A percentile compares a stretch with the other conserved stretches of the same genome.
These are phyloP conservation scores for Himalopsyche anomala DNA, from an alignment of 2,888 invertebrate species.

Conservation along the genomic window DNA sequence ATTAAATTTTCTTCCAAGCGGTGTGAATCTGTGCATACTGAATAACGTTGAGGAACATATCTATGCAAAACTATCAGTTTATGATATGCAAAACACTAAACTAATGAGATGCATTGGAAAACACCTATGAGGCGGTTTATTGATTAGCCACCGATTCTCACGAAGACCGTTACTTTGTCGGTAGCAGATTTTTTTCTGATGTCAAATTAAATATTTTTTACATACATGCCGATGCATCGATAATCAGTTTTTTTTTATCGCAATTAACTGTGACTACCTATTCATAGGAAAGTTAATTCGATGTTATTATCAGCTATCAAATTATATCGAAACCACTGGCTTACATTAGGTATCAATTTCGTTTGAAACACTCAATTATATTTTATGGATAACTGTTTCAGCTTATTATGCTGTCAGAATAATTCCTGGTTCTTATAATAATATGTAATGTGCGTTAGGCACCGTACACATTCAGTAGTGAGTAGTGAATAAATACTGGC, in stretches of 20 bases:
- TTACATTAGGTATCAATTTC: conserved; percentile 38
- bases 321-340: conserved; percentile 38
- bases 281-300: conserved; percentile 33
- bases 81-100: no score
- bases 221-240: conserved; percentile 25
- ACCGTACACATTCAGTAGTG: background rate
- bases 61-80: no score
- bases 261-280: conserved; percentile 11
- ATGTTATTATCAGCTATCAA: conserved; percentile 38
- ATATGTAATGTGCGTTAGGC: conserved; percentile 15
- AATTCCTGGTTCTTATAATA: conserved; percentile 11
- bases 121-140: background rate
- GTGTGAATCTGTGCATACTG: no score
- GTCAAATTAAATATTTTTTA: conserved; percentile 42
- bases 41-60: no score
- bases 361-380: conserved; percentile 38
- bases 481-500: background rate
- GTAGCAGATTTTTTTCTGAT: background rate
- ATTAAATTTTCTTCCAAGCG: no score
- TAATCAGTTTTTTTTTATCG: conserved; percentile 22
- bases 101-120: background rate
- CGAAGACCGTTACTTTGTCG: background rate
- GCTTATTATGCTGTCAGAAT: conserved; percentile 21
- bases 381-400: conserved; percentile 19
- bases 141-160: background rate